Percentiles rank a stretch among this genome's conserved stretches.
Evolutionary conservation across 2,888 invertebrate species (phyloP).

Genomic region (Ophion ventricosus): DNA sequence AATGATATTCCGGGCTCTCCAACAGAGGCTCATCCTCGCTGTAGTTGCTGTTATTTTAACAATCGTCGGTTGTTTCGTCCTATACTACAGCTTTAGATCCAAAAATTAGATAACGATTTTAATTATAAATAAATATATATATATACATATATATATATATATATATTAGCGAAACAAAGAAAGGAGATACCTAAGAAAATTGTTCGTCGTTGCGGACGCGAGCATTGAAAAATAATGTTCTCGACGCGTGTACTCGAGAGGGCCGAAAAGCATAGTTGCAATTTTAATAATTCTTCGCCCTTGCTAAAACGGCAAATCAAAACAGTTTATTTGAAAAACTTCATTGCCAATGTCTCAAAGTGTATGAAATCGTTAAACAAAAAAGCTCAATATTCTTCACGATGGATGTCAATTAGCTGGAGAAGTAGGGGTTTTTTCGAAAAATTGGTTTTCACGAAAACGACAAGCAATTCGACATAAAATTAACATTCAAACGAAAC

Average conservation of each 20-base stretch:
- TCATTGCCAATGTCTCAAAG: too few species aligned
- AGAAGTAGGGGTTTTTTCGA: not conserved
- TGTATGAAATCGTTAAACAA: too few species aligned
- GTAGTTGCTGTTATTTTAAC: conserved; percentile 87
- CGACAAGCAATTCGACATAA: not conserved
- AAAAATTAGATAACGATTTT: conserved; percentile 71
- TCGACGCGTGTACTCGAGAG: not conserved
- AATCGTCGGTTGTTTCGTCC: conserved; percentile 86
- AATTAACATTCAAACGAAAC: not conserved
- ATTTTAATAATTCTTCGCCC: too few species aligned
- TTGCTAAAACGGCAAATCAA: too few species aligned
- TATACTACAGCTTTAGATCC: conserved; percentile 85
- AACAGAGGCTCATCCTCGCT: conserved; percentile 90
- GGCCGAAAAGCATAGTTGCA: not conserved
- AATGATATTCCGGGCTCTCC: conserved; percentile 92
- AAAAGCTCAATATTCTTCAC: too few species aligned
- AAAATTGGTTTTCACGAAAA: not conserved
- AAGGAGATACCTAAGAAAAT: not conserved
- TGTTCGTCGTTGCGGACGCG: not conserved
- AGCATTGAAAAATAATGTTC: not conserved
- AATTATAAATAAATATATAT: conserved; percentile 24
- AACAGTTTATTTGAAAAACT: too few species aligned
- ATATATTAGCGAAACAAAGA: not conserved
- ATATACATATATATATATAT: conserved; percentile 7
- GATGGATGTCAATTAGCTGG: not conserved